Conservation (phyloP, 2,113 vertebrate species). For the Chrysochloris asiatica region DNA sequence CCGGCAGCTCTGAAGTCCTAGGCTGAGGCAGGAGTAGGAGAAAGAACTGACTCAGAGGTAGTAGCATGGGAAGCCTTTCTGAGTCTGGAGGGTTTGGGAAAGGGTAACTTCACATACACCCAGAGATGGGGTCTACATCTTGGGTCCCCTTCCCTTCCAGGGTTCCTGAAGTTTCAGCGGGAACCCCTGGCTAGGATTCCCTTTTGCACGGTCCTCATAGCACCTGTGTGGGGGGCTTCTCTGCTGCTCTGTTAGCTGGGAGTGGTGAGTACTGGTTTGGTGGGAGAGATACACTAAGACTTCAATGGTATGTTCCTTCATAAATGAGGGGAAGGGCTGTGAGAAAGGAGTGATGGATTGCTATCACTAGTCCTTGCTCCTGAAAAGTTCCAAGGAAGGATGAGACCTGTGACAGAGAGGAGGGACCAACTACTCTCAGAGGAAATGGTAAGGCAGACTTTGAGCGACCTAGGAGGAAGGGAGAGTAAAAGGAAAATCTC, state of each 20-base stretch:
- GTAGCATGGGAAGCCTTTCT: neutral
- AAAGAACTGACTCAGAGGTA: neutral
- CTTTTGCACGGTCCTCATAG: neutral
- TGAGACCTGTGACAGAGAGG: neutral
- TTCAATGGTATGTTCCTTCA: neutral
- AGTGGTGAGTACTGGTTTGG: neutral
- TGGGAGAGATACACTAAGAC: neutral
- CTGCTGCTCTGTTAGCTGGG: neutral
- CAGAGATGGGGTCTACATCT: neutral
- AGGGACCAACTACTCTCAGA: neutral
- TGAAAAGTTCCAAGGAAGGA: neutral
- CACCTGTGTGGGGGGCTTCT: rapidly evolving
- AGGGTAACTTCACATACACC: neutral
- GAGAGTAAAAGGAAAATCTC: neutral
- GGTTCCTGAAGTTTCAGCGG: neutral
- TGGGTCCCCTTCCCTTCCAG: neutral
- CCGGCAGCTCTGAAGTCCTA: neutral
- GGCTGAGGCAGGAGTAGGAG: neutral
- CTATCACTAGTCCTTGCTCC: neutral
- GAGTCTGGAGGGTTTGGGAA: neutral
- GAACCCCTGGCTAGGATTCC: neutral
- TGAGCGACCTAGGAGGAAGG: neutral
- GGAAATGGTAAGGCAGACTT: neutral
- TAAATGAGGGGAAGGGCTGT: neutral
- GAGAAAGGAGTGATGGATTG: neutral